A percentile compares a stretch with the other conserved stretches of the same genome.
phyloP scores from a whole-genome alignment of 2,113 vertebrate genomes.

The Callipepla squamata region DNA sequence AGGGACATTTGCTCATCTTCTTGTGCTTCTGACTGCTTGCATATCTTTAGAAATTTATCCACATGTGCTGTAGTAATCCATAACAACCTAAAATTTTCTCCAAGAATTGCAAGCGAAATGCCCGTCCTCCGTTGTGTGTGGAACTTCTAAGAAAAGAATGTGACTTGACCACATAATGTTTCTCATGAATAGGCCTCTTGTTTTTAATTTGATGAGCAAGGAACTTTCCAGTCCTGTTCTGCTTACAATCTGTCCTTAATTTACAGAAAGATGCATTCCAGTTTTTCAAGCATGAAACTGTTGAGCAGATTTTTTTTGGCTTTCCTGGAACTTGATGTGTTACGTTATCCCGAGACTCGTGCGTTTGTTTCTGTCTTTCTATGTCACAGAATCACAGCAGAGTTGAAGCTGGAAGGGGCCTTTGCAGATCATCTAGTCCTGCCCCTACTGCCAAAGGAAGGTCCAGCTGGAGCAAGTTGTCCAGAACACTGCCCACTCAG shows the following conservation, averaged over 20 bases:
- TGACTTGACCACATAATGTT: constrained; percentile 66
- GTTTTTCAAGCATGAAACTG: constrained; percentile 71
- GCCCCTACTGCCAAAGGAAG: neutral
- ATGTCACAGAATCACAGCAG: neutral
- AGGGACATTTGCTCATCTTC: constrained; percentile 6
- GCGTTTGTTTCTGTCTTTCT: constrained; percentile 11
- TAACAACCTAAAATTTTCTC: neutral
- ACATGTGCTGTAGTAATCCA: neutral
- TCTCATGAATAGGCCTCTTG: constrained; percentile 78
- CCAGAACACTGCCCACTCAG: rapidly evolving
- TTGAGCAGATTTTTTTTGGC: constrained; percentile 60
- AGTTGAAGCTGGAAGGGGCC: neutral
- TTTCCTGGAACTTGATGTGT: constrained; percentile 29
- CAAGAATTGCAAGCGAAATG: neutral
- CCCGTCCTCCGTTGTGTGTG: neutral
- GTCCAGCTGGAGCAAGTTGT: neutral
- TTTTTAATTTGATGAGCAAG: constrained; percentile 80
- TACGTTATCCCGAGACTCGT: constrained; percentile 8
- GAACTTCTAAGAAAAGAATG: constrained; percentile 67
- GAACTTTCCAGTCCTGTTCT: constrained; percentile 76
- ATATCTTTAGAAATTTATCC: neutral
- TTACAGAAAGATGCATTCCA: constrained; percentile 75
- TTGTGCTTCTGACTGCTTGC: neutral
- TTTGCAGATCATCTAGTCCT: neutral
- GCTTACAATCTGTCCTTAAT: constrained; percentile 81